Percentiles rank a stretch among this genome's conserved stretches.
Conservation (phyloP, 2,888 invertebrate genomes). For the Trachelus troglodyta region DNA sequence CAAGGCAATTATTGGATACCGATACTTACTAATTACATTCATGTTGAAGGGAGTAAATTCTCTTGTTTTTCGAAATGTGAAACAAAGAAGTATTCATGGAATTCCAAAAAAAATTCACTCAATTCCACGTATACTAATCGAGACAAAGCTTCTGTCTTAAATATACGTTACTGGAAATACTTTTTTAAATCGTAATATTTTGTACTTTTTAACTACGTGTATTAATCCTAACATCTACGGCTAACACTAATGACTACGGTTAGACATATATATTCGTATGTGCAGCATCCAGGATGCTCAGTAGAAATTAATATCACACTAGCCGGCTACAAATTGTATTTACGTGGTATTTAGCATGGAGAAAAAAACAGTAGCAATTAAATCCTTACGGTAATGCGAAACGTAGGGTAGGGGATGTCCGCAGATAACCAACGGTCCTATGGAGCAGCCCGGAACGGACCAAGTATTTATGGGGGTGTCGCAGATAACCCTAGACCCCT, state of each 20-base stretch:
- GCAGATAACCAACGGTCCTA: constrained; percentile 39
- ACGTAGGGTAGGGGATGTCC: constrained; percentile 36
- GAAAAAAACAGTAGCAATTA: constrained; percentile 50
- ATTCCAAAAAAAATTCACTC: not conserved
- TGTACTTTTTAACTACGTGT: not conserved
- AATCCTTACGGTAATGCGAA: constrained; percentile 42
- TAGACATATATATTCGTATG: not conserved
- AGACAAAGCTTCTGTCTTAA: not conserved
- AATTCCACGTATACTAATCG: not conserved
- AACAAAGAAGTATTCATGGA: not conserved
- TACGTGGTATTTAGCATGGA: not conserved
- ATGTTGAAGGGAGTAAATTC: not conserved
- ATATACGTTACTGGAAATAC: not conserved
- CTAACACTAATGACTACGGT: not conserved
- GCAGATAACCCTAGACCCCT: constrained; percentile 45
- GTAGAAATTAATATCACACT: not conserved
- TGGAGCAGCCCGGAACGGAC: constrained; percentile 18
- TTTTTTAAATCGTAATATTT: not conserved
- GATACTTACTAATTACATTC: not conserved
- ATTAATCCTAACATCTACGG: not conserved
- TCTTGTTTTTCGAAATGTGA: not conserved
- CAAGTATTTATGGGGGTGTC: constrained; percentile 44
- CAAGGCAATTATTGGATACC: not conserved
- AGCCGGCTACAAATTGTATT: not conserved
- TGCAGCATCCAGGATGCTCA: not conserved